phyloP scores from a whole-genome alignment of 2,888 invertebrate genomes.

The Stratiomys singularior region DNA sequence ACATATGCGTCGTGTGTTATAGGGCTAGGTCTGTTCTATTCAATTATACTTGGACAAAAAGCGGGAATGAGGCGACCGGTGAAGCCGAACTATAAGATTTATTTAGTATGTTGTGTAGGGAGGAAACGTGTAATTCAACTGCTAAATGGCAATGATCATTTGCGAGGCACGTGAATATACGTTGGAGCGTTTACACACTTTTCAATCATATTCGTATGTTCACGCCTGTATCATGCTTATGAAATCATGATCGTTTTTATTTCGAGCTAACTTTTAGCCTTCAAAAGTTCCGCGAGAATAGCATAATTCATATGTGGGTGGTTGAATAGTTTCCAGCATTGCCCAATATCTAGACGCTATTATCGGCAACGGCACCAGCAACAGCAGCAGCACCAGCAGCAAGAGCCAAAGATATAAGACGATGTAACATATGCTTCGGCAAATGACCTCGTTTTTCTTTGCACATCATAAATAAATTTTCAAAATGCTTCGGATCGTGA shows the following conservation, averaged over 20 bases:
- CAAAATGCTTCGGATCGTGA: too few relatives aligned
- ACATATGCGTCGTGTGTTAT: background rate
- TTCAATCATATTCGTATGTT: background rate
- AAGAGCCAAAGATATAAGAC: too few relatives aligned
- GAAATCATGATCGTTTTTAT: slow-evolving; percentile 2
- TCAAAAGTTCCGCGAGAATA: slow-evolving; percentile 24
- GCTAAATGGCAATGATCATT: slow-evolving; percentile 23
- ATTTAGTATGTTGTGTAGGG: background rate
- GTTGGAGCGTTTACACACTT: too few relatives aligned
- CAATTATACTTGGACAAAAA: background rate
- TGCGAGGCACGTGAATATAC: slow-evolving; percentile 12
- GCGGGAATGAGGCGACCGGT: background rate
- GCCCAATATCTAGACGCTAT: slow-evolving; percentile 5
- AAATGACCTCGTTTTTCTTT: slow-evolving; percentile 35
- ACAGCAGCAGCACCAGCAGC: too few relatives aligned
- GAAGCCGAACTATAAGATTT: too few relatives aligned
- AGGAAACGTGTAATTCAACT: slow-evolving; percentile 21
- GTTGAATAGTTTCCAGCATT: slow-evolving; percentile 28
- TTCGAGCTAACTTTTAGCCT: slow-evolving; percentile 27
- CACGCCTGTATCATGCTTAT: background rate
- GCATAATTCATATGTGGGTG: slow-evolving; percentile 15
- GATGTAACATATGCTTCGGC: background rate
- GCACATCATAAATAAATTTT: too few relatives aligned
- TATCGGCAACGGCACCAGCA: background rate
- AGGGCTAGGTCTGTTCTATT: background rate